Base-by-base conservation (phyloP, 2,113 vertebrate genomes). In the Gambusia holbrooki region DNA sequence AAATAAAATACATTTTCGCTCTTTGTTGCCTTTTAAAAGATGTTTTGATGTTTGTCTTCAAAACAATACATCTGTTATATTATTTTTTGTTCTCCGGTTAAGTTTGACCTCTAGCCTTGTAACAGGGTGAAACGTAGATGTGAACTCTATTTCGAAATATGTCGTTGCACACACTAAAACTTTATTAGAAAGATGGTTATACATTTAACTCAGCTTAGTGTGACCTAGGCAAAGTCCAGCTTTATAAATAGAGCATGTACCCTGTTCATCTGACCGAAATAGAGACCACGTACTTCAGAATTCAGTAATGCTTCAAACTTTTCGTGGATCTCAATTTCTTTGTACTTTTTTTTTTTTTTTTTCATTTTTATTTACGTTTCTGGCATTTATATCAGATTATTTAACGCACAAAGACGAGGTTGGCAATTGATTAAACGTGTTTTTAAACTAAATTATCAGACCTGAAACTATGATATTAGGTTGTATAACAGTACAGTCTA, bases 191-290 rank as follows among this genome's bases (percentile, higher is more conserved):
- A 63, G 63, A 71, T 66, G 45, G 74, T 61, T 19, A 28, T 58
- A 69, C 32, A 66, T 77, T 70, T 73, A 64, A 89, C 58, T 60
- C 45, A 2, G 60, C 42, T 30, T n/a, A 13, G 73, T 67, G 63
- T 83, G 83, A 84, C 81, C 77, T 68, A 7, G 37, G 61, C 68
- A 9, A 62, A 54, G 45, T 28, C 30, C 14, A 1, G 62, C 19
- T 77, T 80, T 88, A 86, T 82, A 74, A 90, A 92, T 91, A 88
- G 85, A 77, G 27, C 0, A 1, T 28, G 48, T 58, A 42, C 28
- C 65, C 4, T 68, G 69, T 54, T 37, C 40, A 37, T 74, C 63
- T 68, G 62, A 72, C 45, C 64, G 51, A 48, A 67, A 76, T 32
- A 9, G 45, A 28, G n/a, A 74, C 58, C 71, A 66, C 3, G 0